Percentiles rank a stretch among this genome's conserved stretches.
phyloP scores from a whole-genome alignment of 2,888 invertebrate genomes.

The Himalopsyche tibetana region DNA sequence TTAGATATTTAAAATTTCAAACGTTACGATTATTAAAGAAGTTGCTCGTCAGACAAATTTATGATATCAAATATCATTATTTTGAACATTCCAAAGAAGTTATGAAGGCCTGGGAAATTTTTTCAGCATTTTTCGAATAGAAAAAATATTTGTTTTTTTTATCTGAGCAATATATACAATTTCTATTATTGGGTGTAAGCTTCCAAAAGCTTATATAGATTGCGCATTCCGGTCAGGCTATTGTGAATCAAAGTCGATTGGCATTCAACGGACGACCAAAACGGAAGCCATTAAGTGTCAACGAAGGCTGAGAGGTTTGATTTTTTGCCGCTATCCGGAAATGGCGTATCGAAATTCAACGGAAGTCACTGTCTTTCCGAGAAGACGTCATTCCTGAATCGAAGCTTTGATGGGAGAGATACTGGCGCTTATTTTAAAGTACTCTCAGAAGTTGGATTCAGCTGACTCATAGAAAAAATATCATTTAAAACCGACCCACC shows the following conservation, averaged over 20 bases:
- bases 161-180: too few relatives aligned
- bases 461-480: slow-evolving; percentile 1
- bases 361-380: slow-evolving; percentile 32
- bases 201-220: background rate
- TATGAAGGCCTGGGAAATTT: too few relatives aligned
- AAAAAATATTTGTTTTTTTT: too few relatives aligned
- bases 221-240: background rate
- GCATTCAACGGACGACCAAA: slow-evolving; percentile 29
- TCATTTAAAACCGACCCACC: background rate
- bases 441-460: background rate
- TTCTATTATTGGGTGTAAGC: background rate
- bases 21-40: too few relatives aligned
- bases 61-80: too few relatives aligned
- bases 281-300: slow-evolving; percentile 42
- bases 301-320: slow-evolving; percentile 40
- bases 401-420: slow-evolving; percentile 28
- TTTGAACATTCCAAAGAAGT: too few relatives aligned
- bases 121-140: too few relatives aligned
- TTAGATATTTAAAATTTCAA: too few relatives aligned
- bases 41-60: too few relatives aligned
- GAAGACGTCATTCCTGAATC: slow-evolving; percentile 34
- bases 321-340: slow-evolving; percentile 42
- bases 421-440: background rate
- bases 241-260: slow-evolving; percentile 20
- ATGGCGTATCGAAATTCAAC: slow-evolving; percentile 26